phyloP scores from a whole-genome alignment of 2,888 invertebrate species.

The Pherbina coryleti region DNA sequence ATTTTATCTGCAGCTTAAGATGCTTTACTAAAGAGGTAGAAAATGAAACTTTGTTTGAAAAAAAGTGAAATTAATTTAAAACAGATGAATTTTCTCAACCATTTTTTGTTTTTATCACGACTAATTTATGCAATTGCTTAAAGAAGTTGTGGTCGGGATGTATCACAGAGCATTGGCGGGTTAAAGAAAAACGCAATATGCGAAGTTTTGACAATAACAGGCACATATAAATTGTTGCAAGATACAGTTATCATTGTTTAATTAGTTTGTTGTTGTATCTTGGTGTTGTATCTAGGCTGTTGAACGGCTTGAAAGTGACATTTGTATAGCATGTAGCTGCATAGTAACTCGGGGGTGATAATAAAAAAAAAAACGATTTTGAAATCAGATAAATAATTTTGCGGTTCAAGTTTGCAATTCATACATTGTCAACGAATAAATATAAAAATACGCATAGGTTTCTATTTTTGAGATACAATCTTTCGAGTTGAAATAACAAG shows the following conservation, averaged over 20 bases:
- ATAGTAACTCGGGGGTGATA: background rate
- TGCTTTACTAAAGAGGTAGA: background rate
- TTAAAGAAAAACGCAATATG: slow-evolving; percentile 6
- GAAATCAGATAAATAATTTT: slow-evolving; percentile 20
- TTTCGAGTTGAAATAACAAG: background rate
- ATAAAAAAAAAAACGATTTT: background rate
- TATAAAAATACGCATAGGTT: no score
- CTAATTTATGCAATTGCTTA: slow-evolving; percentile 5
- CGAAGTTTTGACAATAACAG: slow-evolving; percentile 2
- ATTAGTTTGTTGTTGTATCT: slow-evolving; percentile 12
- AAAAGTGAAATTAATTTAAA: slow-evolving; percentile 40
- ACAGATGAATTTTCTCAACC: slow-evolving; percentile 12
- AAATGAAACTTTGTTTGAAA: slow-evolving; percentile 15
- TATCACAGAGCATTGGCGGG: background rate
- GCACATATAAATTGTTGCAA: background rate
- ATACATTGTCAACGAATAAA: background rate
- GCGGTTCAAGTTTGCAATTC: slow-evolving; percentile 25
- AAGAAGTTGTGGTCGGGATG: background rate
- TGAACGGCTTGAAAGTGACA: background rate
- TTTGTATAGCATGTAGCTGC: background rate
- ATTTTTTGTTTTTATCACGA: background rate
- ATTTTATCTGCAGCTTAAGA: background rate
- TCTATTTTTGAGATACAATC: background rate
- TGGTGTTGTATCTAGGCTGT: background rate
- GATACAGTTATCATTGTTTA: slow-evolving; percentile 22